phyloP scores from a whole-genome alignment of 2,113 vertebrate genomes.

The Chascanopsetta lugubris region DNA sequence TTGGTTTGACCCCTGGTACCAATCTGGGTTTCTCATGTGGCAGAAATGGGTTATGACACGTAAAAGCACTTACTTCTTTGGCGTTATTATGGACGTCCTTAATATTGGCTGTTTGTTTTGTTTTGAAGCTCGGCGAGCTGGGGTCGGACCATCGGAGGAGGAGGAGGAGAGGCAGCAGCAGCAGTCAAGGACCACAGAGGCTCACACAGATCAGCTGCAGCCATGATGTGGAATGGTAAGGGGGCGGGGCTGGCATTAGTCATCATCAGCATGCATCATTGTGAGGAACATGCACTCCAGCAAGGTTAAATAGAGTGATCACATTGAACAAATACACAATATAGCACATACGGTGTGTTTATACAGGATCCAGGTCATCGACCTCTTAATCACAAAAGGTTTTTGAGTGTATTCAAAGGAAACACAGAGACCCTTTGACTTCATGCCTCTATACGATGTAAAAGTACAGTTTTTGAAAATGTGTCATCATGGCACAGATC shows the following conservation, averaged over 20 bases:
- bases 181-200: conserved; percentile 30
- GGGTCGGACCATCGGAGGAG: conserved; percentile 15
- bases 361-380: too few species aligned
- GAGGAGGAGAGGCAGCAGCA: conserved; percentile 24
- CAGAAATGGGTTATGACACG: background rate
- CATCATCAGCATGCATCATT: background rate
- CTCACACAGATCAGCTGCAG: conserved; percentile 24
- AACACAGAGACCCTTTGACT: too few species aligned
- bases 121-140: conserved; percentile 24
- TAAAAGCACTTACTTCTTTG: background rate
- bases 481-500: too few species aligned
- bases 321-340: too few species aligned
- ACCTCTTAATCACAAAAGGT: too few species aligned
- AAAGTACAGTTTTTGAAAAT: too few species aligned
- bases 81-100: background rate
- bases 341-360: too few species aligned
- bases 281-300: background rate
- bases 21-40: too few species aligned
- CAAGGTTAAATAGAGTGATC: background rate
- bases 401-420: too few species aligned
- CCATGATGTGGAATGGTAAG: conserved; percentile 15
- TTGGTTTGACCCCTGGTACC: too few species aligned
- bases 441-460: too few species aligned
- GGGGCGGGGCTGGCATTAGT: conserved; percentile 1
- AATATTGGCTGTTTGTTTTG: conserved; percentile 3